These are phyloP conservation scores for Anguilla megastoma DNA, from an alignment of 2,797 vertebrate genomes.

Conservation along the genomic window DNA sequence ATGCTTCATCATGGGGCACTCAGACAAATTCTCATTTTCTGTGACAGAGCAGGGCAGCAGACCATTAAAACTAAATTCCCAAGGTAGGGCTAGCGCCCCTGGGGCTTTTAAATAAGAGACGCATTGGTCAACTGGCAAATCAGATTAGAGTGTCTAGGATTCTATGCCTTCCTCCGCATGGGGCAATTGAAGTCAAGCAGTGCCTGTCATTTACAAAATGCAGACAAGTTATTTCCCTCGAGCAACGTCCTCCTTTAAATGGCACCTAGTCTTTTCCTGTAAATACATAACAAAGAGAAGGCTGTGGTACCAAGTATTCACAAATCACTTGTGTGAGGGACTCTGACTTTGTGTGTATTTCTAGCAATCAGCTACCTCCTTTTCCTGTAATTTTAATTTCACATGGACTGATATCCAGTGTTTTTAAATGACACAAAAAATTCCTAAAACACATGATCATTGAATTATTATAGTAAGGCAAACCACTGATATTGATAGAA, in stretches of 20 bases:
- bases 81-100: constrained; percentile 22
- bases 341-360: neutral
- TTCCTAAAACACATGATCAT: neutral
- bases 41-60: constrained; percentile 25
- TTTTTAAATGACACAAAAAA: neutral
- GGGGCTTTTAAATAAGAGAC: constrained; percentile 21
- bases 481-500: neutral
- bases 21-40: constrained; percentile 28
- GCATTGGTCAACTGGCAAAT: constrained; percentile 22
- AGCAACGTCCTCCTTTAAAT: neutral
- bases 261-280: neutral
- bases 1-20: constrained; percentile 23
- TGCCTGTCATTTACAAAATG: constrained; percentile 5
- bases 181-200: constrained; percentile 16
- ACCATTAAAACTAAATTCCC: constrained; percentile 34
- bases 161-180: neutral
- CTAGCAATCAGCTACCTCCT: neutral
- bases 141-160: constrained; percentile 16
- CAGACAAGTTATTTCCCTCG: neutral
- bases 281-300: neutral
- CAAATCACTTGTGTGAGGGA: neutral
- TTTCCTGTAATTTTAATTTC: neutral
- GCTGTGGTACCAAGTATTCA: neutral
- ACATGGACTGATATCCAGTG: neutral
- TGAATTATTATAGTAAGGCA: neutral